These are phyloP conservation scores for Drosophila silvestris DNA, from an alignment of 2,888 invertebrate species.

Conservation along the genomic window DNA sequence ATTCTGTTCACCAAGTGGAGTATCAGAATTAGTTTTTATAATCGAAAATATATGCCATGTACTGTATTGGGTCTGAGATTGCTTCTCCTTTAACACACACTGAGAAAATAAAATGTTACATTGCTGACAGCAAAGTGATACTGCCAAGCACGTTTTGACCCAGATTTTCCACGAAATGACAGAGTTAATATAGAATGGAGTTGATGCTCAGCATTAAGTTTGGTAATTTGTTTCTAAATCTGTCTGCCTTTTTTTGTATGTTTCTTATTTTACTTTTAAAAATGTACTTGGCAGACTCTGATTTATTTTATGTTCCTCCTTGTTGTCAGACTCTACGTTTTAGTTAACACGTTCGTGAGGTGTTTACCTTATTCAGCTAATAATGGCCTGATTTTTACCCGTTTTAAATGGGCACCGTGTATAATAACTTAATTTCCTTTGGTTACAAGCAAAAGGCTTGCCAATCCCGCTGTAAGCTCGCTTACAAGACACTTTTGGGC, in stretches of 20 bases:
- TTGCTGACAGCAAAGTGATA: not conserved
- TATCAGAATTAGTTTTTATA: not conserved
- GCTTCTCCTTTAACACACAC: not conserved
- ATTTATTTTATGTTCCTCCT: not conserved
- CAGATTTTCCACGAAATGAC: not conserved
- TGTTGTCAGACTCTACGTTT: not conserved
- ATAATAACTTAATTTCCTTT: not conserved
- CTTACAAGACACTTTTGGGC: conserved; percentile 36
- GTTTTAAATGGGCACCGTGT: not conserved
- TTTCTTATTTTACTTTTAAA: not conserved
- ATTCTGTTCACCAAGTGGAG: not conserved
- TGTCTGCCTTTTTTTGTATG: not conserved
- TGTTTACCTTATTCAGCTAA: not conserved
- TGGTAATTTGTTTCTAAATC: not conserved
- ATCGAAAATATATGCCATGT: not conserved
- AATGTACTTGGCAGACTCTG: not conserved
- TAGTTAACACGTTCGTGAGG: not conserved
- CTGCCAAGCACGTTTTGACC: not conserved
- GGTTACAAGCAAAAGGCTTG: conserved; percentile 15
- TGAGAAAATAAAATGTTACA: not conserved
- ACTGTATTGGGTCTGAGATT: not conserved
- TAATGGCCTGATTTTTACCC: not conserved
- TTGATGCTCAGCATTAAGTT: not conserved
- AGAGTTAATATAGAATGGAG: not conserved
- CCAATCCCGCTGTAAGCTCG: conserved; percentile 14